Evolutionary conservation across 2,888 invertebrate species (phyloP), one percentile per base, ranked within the genome.

Genomic region (Drosophila paranaensis): DNA sequence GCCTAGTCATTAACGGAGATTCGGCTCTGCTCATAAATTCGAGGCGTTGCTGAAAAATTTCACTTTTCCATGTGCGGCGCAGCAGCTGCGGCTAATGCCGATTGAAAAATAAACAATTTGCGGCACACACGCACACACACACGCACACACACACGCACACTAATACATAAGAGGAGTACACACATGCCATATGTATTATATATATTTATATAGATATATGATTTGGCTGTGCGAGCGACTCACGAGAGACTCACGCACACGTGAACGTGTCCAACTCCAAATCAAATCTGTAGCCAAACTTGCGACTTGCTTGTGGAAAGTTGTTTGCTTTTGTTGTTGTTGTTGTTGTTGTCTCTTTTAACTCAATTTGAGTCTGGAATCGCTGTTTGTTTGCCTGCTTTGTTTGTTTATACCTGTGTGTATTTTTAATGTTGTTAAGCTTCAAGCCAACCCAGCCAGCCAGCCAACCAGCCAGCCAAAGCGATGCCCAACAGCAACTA

Each of bases 31-130:
- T 77, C 81, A 83, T 82, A 85, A 82, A 79, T 82, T 82, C 71
- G 82, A 61, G 65, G 50, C 61, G 53, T 53, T 60, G 75, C 67
- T 60, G 57, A 78, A 75, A 85, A 86, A 86, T 86, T 86, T 86
- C 85, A 87, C 86, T 86, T 85, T 86, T 86, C 63, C 37, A 27
- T 63, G 56, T 56, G 66, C 69, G 51, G 58, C 54, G n/a, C 54
- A 16, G 65, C 68, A 14, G 68, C 61, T 46, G 79, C 45, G 71
- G 71, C 79, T 83, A 83, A 86, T 86, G 75, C 74, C 82, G 76
- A 84, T 86, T 84, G 84, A 84, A 80, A 86, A 83, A 83, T 84
- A 84, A 86, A 86, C 86, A 81, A 85, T 83, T 85, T 82, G 78
- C 82, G 80, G 70, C 71, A 74, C 46, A 68, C 64, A 79, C 71